Evolutionary conservation across 1,140 invertebrate species (phyloP).

Genomic region (Eupeodes corollae): DNA sequence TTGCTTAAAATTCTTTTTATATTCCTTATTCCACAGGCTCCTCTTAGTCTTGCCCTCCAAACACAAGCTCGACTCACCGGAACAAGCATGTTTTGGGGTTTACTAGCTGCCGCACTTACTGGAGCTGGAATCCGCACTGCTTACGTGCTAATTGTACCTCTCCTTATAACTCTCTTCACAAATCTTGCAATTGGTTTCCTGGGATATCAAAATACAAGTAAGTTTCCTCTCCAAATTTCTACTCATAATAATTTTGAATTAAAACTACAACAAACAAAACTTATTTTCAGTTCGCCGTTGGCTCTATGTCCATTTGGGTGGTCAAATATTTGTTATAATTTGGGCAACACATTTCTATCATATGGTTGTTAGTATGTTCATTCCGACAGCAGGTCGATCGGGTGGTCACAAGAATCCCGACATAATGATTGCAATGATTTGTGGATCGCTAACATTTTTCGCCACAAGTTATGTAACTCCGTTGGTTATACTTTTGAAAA

Average conservation of each 20-base stretch:
- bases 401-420: conserved; percentile 47
- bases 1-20: not conserved
- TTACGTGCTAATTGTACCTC: conserved; percentile 40
- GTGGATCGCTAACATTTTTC: conserved; percentile 29
- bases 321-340: conserved; percentile 18
- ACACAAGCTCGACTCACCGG: conserved; percentile 25
- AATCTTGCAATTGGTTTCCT: conserved; percentile 22
- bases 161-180: conserved; percentile 36
- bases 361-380: conserved; percentile 37
- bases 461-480: conserved; percentile 26
- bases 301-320: conserved; percentile 29
- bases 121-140: conserved; percentile 37
- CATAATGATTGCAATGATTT: conserved; percentile 37
- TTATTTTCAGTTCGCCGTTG: conserved; percentile 27
- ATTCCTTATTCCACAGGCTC: conserved; percentile 5
- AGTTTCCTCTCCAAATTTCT: conserved; percentile 1
- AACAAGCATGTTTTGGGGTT: conserved; percentile 38
- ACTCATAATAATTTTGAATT: not conserved
- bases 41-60: conserved; percentile 12
- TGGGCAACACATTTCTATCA: conserved; percentile 17
- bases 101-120: conserved; percentile 38
- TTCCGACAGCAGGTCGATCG: conserved; percentile 49
- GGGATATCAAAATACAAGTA: conserved; percentile 25
- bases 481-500: conserved; percentile 10
- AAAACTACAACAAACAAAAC: not conserved